phyloP scores from a whole-genome alignment of 2,797 vertebrate species.

The Erethizon dorsatum region DNA sequence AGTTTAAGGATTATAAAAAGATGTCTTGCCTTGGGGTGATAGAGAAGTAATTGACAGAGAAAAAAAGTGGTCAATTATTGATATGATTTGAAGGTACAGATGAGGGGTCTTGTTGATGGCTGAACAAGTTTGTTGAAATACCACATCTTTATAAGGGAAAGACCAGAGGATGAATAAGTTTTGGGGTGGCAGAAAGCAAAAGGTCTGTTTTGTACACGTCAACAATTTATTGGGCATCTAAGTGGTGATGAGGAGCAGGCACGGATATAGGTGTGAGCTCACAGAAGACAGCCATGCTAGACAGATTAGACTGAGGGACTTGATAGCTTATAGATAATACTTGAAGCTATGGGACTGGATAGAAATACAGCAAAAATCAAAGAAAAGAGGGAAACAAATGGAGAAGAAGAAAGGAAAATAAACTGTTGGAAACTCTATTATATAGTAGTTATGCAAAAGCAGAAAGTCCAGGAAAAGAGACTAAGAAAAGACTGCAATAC shows the following conservation, averaged over 20 bases:
- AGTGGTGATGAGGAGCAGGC: not conserved
- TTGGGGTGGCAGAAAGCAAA: not conserved
- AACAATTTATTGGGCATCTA: not conserved
- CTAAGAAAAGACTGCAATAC: not conserved
- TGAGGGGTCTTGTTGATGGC: not conserved
- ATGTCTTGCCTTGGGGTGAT: not conserved
- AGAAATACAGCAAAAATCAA: not conserved
- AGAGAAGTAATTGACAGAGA: not conserved
- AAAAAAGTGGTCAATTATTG: not conserved
- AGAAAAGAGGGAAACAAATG: accelerated
- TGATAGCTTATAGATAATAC: too few species aligned
- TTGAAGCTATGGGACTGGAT: not conserved
- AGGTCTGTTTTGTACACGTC: not conserved
- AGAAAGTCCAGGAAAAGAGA: not conserved
- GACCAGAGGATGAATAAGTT: not conserved
- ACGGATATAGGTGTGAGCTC: not conserved
- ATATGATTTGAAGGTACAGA: not conserved
- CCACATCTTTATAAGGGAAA: not conserved
- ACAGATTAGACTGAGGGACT: not conserved
- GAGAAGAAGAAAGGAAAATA: not conserved
- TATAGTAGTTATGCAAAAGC: not conserved
- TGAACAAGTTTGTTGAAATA: not conserved
- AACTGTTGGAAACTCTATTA: not conserved
- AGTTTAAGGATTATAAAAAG: slow-evolving; percentile 6
- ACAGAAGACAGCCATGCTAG: not conserved